Base-by-base conservation (phyloP, 2,113 vertebrate species). In the Mormoops blainvillei region DNA sequence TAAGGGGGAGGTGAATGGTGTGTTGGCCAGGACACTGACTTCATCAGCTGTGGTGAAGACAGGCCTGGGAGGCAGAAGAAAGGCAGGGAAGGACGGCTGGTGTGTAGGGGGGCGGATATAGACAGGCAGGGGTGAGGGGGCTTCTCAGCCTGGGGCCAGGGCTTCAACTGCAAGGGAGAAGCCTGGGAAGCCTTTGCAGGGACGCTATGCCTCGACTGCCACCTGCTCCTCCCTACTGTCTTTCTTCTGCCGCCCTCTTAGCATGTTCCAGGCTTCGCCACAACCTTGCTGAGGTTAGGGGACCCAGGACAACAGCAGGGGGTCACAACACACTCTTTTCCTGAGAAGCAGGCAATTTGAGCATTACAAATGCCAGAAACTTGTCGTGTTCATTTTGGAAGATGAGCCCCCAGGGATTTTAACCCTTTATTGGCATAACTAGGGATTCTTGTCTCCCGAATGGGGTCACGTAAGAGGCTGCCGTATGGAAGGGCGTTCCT, bases 41-140 rank as follows among this genome's bases (percentile, higher is more conserved):
- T 90, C 76, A 33, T 48, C 28, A 4, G 81, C 68, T 77, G 45
- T 14, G 11, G 48, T 89, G 73, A 48, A 52, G 54, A 65, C 56
- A 88, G 68, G 70, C 43, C 76, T 87, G 48, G 80, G 48, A 89
- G 80, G 80, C 41, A 50, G n/a, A 48, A 20, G 33, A 48, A 14
- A 20, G 5, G 54, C 26, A 24, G 11, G 2, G 10, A 63, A 31
- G 43, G 7, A n/a, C n/a, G n/a, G n/a, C n/a, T n/a, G n/a, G n/a
- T n/a, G n/a, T n/a, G n/a, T n/a, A n/a, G n/a, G 6, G 5, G 0
- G 0, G 2, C 24, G 26, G n/a, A 4, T 8, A 13, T 16, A 12
- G 50, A 19, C 67, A 71, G 7, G 18, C 9, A 36, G 56, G 16
- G 8, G 20, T 45, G 15, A 8, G 11, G 31, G 14, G 43, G 26